phyloP scores from a whole-genome alignment of 1,140 invertebrate species.

The Drosophila elegans region DNA sequence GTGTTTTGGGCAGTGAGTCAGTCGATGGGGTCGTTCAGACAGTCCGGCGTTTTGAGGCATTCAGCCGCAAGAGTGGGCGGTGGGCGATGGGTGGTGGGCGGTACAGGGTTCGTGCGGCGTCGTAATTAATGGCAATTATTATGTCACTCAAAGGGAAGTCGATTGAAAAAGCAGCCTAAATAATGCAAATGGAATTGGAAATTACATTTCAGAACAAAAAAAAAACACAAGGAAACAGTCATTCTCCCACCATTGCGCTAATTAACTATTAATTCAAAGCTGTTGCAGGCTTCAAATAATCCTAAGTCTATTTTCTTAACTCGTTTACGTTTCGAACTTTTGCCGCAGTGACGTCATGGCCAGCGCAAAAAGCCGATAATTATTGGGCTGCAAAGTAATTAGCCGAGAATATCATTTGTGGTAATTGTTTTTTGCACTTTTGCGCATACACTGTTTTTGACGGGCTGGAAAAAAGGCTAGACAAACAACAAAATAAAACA shows the following conservation, averaged over 20 bases:
- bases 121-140: slow-evolving; percentile 50
- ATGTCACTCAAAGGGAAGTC: slow-evolving; percentile 26
- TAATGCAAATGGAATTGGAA: slow-evolving; percentile 18
- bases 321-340: neutral
- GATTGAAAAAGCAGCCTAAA: slow-evolving; percentile 27
- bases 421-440: slow-evolving; percentile 16
- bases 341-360: slow-evolving; percentile 25
- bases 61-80: neutral
- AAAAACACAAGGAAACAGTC: neutral
- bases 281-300: slow-evolving; percentile 8
- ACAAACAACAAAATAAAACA: neutral
- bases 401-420: slow-evolving; percentile 19
- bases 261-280: slow-evolving; percentile 29
- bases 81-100: neutral
- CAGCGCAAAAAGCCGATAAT: slow-evolving; percentile 1
- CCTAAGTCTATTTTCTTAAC: slow-evolving; percentile 5
- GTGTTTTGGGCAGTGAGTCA: slow-evolving; percentile 23
- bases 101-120: slow-evolving; percentile 22
- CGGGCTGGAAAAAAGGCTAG: neutral
- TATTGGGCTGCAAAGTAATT: slow-evolving; percentile 27
- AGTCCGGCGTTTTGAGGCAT: slow-evolving; percentile 29
- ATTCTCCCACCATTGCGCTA: neutral
- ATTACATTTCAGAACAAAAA: neutral
- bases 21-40: slow-evolving; percentile 36
- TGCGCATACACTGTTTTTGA: neutral